Conservation (phyloP, 2,113 vertebrate genomes). For the Nothocercus nigrocapillus region DNA sequence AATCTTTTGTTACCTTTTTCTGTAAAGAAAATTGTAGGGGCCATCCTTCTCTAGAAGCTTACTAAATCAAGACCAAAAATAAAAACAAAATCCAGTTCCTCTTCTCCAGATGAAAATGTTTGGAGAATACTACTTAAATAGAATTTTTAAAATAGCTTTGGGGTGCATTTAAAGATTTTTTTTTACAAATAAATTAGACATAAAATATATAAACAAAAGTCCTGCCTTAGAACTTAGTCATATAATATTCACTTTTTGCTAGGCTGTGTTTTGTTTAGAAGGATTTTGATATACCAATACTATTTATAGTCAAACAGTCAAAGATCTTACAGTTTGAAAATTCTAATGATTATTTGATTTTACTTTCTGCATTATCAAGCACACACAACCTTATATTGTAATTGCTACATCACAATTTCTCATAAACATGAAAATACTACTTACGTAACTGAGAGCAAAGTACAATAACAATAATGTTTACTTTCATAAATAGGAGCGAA, state of each 20-base stretch:
- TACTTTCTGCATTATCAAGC: background rate
- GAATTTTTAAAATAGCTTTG: background rate
- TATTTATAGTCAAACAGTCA: background rate
- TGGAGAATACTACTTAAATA: background rate
- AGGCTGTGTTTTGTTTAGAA: background rate
- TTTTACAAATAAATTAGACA: background rate
- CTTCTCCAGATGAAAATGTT: background rate
- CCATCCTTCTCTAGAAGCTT: background rate
- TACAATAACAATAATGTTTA: background rate
- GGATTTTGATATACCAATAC: background rate
- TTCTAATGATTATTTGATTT: background rate
- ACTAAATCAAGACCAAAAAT: background rate
- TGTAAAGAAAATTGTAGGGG: background rate
- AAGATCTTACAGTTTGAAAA: background rate
- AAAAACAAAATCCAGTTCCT: fast-evolving
- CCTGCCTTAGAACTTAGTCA: background rate
- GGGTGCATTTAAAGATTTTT: background rate
- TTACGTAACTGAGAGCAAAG: background rate
- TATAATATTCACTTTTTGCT: background rate
- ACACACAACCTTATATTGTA: background rate
- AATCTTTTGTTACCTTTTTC: background rate
- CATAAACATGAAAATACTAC: background rate
- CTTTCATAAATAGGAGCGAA: background rate
- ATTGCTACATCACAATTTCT: background rate
- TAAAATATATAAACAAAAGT: background rate